Conservation (phyloP, 30 jellyfish, hydroid and myxozoan species). For the Pelagia noctiluca region DNA sequence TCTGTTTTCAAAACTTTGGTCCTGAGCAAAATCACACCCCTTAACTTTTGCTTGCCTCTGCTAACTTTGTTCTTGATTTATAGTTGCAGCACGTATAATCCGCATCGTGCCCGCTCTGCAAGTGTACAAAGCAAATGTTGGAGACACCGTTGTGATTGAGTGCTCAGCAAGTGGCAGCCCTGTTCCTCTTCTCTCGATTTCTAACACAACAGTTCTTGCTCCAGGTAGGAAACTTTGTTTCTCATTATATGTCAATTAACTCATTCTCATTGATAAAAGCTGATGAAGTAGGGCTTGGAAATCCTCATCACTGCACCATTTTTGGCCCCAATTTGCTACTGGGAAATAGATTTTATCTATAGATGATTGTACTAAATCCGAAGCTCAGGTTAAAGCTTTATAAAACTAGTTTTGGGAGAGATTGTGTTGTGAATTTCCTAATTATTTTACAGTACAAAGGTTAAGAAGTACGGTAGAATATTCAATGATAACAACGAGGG, state of each 20-base stretch:
- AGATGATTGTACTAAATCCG: background rate
- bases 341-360: background rate
- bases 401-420: too few relatives aligned
- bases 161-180: slow-evolving; percentile 92
- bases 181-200: slow-evolving; percentile 57
- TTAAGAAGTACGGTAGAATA: too few relatives aligned
- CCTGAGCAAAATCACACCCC: background rate
- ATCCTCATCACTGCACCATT: background rate
- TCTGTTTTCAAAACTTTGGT: background rate
- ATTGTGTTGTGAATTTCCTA: too few relatives aligned
- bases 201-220: slow-evolving; percentile 30
- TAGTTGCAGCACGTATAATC: slow-evolving; percentile 82
- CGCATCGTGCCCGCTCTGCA: slow-evolving; percentile 66
- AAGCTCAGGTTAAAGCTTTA: background rate
- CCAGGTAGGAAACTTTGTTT: slow-evolving; percentile 23
- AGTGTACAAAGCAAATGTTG: slow-evolving; percentile 51
- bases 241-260: background rate
- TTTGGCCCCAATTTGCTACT: background rate
- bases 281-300: slow-evolving; percentile 12
- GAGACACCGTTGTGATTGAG: slow-evolving; percentile 77
- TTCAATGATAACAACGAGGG: too few relatives aligned
- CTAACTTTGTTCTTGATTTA: background rate
- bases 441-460: too few relatives aligned
- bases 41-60: background rate
- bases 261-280: background rate